Conservation (phyloP, 2,113 vertebrate genomes). For the Psephotus haematonotus region DNA sequence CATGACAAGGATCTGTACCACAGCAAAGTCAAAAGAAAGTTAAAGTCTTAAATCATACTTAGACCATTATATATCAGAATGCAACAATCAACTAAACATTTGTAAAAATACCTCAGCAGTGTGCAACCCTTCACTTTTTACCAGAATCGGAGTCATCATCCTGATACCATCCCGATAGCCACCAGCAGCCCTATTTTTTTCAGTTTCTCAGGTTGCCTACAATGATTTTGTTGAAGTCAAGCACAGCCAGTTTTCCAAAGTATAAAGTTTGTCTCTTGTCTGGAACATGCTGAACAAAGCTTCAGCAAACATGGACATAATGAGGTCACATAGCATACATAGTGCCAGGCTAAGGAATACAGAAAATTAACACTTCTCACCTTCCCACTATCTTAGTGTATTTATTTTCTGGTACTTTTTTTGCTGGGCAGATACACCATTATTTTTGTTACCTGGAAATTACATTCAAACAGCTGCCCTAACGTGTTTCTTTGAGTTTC, state of each 20-base stretch:
- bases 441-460: background rate
- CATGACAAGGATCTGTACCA: background rate
- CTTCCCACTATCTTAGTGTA: background rate
- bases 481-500: background rate
- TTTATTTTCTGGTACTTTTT: background rate
- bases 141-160: background rate
- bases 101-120: background rate
- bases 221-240: background rate
- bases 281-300: background rate
- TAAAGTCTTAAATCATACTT: background rate
- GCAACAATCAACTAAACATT: background rate
- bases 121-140: background rate
- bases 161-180: background rate
- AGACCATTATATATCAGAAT: background rate
- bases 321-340: accelerated
- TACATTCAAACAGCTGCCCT: background rate
- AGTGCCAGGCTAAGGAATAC: background rate
- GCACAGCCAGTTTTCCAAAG: accelerated
- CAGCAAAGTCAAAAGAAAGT: background rate
- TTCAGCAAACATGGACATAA: background rate
- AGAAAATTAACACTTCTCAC: background rate
- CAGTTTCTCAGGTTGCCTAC: background rate
- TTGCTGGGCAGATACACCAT: background rate
- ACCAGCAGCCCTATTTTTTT: background rate
- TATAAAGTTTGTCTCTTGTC: background rate